These are phyloP conservation scores for Ruditapes philippinarum DNA, from an alignment of 1,140 invertebrate species.

Conservation along the genomic window DNA sequence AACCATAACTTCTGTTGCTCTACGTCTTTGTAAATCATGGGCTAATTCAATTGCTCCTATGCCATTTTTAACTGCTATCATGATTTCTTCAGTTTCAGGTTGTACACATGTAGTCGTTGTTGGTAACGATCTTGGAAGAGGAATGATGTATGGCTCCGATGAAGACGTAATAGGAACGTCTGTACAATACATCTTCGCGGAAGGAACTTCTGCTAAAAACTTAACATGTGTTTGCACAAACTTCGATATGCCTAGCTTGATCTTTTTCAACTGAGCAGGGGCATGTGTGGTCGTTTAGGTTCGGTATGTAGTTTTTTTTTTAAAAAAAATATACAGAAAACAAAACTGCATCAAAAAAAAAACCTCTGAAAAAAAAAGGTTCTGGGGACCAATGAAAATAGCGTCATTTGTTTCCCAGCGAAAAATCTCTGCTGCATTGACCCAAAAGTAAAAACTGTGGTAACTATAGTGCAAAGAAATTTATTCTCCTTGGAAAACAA, in stretches of 20 bases:
- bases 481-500: no score
- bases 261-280: neutral
- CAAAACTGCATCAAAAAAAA: neutral
- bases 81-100: no score
- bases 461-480: no score
- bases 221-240: conserved; percentile 23
- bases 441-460: no score
- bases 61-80: neutral
- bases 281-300: conserved; percentile 23
- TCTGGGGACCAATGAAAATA: conserved; percentile 40
- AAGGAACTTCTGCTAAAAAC: conserved; percentile 54
- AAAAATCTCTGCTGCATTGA: no score
- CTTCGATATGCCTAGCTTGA: neutral
- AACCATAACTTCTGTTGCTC: conserved; percentile 51
- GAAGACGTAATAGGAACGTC: neutral
- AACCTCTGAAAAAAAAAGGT: neutral
- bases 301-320: conserved; percentile 1
- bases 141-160: neutral
- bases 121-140: no score
- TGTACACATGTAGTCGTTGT: neutral
- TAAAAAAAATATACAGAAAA: neutral
- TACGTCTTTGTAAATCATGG: neutral
- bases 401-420: no score
- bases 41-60: neutral
- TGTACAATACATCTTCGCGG: neutral